Evolutionary conservation across 2,888 invertebrate species (phyloP).

Genomic region (Pinctada fucata): DNA sequence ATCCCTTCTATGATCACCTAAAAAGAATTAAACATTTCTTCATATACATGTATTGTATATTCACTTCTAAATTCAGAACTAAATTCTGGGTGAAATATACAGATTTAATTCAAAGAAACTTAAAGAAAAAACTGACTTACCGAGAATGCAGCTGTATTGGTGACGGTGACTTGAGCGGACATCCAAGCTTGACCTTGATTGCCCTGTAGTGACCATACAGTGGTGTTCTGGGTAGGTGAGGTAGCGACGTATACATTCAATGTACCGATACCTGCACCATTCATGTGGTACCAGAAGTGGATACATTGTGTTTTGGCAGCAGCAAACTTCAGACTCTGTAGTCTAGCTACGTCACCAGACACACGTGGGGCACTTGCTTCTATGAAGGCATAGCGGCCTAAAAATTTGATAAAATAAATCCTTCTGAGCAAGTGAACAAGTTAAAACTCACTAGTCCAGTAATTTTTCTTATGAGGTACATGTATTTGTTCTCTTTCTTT

Average conservation of each 20-base stretch:
- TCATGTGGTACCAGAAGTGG: conserved; percentile 71
- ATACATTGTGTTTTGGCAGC: conserved; percentile 55
- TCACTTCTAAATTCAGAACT: no score
- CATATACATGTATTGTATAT: no score
- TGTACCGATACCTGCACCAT: conserved; percentile 64
- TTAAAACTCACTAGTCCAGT: no score
- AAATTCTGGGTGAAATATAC: no score
- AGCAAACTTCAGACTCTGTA: conserved; percentile 54
- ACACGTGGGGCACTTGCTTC: conserved; percentile 60
- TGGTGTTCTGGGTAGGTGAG: conserved; percentile 46
- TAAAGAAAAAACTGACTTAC: conserved; percentile 36
- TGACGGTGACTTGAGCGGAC: conserved; percentile 56
- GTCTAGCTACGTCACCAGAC: conserved; percentile 52
- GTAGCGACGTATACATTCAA: conserved; percentile 60
- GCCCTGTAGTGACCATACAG: conserved; percentile 65
- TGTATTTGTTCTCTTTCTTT: no score
- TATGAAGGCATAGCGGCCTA: conserved; percentile 55
- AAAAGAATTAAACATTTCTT: conserved; percentile 13
- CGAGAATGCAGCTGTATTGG: conserved; percentile 41
- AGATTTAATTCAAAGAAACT: no score
- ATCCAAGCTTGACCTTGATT: conserved; percentile 60
- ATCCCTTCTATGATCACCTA: conserved; percentile 65
- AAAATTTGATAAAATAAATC: neutral
- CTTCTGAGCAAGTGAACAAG: no score
- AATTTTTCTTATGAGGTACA: no score